These are phyloP conservation scores for Eptatretus burgeri DNA, from an alignment of 2,113 vertebrate species.

Conservation along the genomic window DNA sequence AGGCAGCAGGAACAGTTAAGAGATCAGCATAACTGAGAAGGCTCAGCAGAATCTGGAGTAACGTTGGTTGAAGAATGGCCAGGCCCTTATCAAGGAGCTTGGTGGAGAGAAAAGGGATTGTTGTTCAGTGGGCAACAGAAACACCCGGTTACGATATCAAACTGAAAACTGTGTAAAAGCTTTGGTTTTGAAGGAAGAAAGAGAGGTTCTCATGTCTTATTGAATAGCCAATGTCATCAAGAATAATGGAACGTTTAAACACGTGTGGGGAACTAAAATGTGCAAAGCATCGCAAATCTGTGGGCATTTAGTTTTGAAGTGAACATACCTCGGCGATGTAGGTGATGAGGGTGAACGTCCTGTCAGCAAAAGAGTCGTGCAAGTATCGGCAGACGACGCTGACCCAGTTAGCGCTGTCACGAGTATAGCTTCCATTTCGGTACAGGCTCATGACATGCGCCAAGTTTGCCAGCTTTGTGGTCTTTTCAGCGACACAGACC, in stretches of 20 bases:
- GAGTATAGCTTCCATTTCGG: constrained; percentile 79
- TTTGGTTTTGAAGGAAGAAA: too few species aligned
- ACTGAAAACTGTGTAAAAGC: too few species aligned
- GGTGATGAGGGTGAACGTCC: constrained; percentile 64
- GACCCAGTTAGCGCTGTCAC: constrained; percentile 88
- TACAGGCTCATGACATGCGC: constrained; percentile 98
- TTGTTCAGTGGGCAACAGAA: too few species aligned
- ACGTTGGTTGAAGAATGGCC: constrained; percentile 72
- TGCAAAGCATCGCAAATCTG: too few species aligned
- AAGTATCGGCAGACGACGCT: constrained; percentile 87
- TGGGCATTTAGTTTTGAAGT: too few species aligned
- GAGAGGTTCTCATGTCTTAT: not conserved
- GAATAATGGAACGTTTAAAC: not conserved
- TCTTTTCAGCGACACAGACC: constrained; percentile 71
- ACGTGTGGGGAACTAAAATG: not conserved
- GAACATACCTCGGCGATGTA: constrained; percentile 61
- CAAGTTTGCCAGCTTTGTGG: constrained; percentile 56
- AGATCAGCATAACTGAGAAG: constrained; percentile 78
- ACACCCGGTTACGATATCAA: too few species aligned
- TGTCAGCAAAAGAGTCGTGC: constrained; percentile 70
- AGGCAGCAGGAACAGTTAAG: constrained; percentile 61
- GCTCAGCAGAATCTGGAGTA: constrained; percentile 80
- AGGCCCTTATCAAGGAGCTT: constrained; percentile 80
- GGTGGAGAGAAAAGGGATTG: constrained; percentile 9
- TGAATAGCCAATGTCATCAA: not conserved